Percentiles rank a stretch among this genome's conserved stretches.
phyloP scores from a whole-genome alignment of 2,797 vertebrate species.

The Moxostoma hubbsi region DNA sequence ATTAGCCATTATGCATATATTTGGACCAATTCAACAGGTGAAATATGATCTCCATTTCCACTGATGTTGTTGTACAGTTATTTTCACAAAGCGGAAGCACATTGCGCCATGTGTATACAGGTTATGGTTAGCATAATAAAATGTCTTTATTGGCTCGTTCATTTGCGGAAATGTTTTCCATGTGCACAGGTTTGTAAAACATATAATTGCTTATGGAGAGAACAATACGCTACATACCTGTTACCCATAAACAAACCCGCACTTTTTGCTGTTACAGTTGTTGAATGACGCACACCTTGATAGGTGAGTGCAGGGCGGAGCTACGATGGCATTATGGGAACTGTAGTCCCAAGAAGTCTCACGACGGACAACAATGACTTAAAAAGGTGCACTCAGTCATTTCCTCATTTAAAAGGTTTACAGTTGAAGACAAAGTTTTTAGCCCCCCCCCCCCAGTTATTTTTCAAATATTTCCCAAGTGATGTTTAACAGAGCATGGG shows the following conservation, averaged over 20 bases:
- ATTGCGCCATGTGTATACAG: too few species aligned
- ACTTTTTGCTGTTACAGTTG: constrained; percentile 23
- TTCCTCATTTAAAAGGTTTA: too few species aligned
- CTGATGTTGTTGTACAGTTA: not conserved
- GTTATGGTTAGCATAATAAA: too few species aligned
- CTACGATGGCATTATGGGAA: constrained; percentile 45
- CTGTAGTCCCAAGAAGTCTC: constrained; percentile 37
- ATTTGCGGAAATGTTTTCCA: not conserved
- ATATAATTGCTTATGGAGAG: not conserved
- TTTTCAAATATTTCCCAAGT: too few species aligned
- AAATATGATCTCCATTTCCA: constrained; percentile 5
- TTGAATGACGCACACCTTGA: constrained; percentile 44
- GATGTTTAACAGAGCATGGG: too few species aligned
- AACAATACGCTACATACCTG: not conserved
- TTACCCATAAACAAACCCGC: not conserved
- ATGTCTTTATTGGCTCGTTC: not conserved
- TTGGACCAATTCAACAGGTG: not conserved
- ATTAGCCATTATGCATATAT: not conserved
- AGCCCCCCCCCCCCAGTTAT: too few species aligned
- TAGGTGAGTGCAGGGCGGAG: constrained; percentile 55
- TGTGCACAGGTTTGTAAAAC: not conserved
- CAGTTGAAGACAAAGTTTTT: too few species aligned
- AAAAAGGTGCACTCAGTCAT: too few species aligned
- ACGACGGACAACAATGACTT: not conserved
- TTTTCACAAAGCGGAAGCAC: not conserved